These are phyloP conservation scores for Paragorgia papillata DNA, from an alignment of 92 coral and sea anemone genomes.

Conservation along the genomic window DNA sequence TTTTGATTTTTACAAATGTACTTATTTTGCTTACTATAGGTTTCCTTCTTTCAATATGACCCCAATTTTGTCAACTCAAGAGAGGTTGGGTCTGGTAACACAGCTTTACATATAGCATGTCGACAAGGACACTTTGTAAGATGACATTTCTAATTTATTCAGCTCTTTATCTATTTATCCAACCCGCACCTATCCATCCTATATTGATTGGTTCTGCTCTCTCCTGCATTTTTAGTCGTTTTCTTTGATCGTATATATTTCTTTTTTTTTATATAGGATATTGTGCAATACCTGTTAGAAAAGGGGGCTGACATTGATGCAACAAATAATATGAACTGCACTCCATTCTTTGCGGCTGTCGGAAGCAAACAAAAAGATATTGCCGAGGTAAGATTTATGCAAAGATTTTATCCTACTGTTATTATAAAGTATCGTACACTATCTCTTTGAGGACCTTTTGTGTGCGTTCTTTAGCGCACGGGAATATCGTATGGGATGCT, in stretches of 20 bases:
- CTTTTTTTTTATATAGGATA: constrained; percentile 58
- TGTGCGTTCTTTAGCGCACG: too few relatives aligned
- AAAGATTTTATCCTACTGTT: neutral
- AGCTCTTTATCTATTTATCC: too few relatives aligned
- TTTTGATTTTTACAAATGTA: too few relatives aligned
- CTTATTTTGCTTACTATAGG: constrained; percentile 30
- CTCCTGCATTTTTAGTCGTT: neutral
- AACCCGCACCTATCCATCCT: too few relatives aligned
- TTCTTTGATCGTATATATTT: too few relatives aligned
- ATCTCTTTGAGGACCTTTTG: too few relatives aligned
- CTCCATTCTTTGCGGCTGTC: constrained; percentile 95
- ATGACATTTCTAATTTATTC: neutral
- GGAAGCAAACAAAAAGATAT: constrained; percentile 87
- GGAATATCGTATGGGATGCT: too few relatives aligned
- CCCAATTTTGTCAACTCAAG: constrained; percentile 75
- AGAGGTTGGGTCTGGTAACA: constrained; percentile 94
- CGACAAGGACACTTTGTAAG: constrained; percentile 94
- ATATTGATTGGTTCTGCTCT: neutral
- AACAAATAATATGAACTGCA: constrained; percentile 70
- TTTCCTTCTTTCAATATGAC: constrained; percentile 82
- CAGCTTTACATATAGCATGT: constrained; percentile 92
- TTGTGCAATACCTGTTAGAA: constrained; percentile 78
- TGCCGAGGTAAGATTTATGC: constrained; percentile 64
- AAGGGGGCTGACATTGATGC: constrained; percentile 89
- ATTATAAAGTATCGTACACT: too few relatives aligned